These are phyloP conservation scores for Calephelis perditalis DNA, from an alignment of 2,888 invertebrate species.

Conservation along the genomic window DNA sequence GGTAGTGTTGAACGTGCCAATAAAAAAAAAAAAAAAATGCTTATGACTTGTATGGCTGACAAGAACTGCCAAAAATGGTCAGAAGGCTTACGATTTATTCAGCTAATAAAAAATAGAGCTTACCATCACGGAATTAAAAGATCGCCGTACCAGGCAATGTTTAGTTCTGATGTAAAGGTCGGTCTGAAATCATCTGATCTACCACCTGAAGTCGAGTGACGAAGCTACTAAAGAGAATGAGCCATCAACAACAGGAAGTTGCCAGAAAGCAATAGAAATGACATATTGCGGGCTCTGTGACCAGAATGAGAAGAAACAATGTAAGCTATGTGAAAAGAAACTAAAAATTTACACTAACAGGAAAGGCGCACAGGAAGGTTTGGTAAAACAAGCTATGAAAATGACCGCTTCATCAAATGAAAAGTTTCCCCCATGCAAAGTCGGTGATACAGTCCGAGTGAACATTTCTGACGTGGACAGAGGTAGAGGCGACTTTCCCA, in stretches of 20 bases:
- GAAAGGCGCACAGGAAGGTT: slow-evolving; percentile 8
- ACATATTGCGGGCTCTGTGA: too few relatives aligned
- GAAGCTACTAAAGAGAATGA: slow-evolving; percentile 5
- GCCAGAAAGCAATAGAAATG: neutral
- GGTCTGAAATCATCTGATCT: slow-evolving; percentile 2
- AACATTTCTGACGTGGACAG: slow-evolving; percentile 18
- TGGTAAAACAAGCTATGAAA: slow-evolving; percentile 20
- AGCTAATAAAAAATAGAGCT: slow-evolving; percentile 49
- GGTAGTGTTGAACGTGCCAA: neutral
- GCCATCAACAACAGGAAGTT: slow-evolving; percentile 10
- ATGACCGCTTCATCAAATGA: slow-evolving; percentile 15
- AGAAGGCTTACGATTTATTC: slow-evolving; percentile 47
- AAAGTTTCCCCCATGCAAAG: slow-evolving; percentile 18
- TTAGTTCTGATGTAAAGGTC: slow-evolving; percentile 30
- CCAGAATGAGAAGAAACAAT: neutral
- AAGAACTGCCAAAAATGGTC: slow-evolving; percentile 5
- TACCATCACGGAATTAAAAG: slow-evolving; percentile 28
- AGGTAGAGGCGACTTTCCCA: slow-evolving; percentile 15
- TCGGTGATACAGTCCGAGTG: slow-evolving; percentile 20
- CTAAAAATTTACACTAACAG: slow-evolving; percentile 12
- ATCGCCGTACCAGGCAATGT: slow-evolving; percentile 43
- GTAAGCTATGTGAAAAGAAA: slow-evolving; percentile 11
- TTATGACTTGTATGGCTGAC: slow-evolving; percentile 8
- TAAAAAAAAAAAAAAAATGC: slow-evolving; percentile 13
- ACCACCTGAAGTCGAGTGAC: neutral